A percentile compares a stretch with the other conserved stretches of the same genome.
Evolutionary conservation across 2,797 vertebrate species (phyloP).

Genomic region (Masticophis lateralis): DNA sequence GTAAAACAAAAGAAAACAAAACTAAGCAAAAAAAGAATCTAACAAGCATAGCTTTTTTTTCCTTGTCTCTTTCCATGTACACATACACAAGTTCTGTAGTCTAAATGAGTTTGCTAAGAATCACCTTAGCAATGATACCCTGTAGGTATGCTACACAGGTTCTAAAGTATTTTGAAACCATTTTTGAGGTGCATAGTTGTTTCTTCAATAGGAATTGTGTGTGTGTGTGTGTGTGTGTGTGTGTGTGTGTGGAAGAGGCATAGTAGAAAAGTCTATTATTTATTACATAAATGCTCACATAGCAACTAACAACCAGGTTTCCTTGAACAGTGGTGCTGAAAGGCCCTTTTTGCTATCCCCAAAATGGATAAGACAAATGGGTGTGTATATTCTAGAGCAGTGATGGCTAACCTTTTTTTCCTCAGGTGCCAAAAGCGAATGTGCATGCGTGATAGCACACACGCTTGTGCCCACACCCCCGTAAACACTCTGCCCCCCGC

Average conservation of each 20-base stretch:
- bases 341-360: neutral
- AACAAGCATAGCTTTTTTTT: neutral
- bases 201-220: neutral
- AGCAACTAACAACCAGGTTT: constrained; percentile 10
- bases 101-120: constrained; percentile 40
- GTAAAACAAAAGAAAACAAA: constrained; percentile 14
- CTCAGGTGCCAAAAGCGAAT: no score
- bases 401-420: no score
- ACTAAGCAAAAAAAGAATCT: neutral
- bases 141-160: constrained; percentile 48
- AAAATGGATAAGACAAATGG: neutral
- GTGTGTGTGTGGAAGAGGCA: neutral
- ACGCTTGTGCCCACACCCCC: no score
- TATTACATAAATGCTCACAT: constrained; percentile 33
- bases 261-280: constrained; percentile 30
- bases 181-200: constrained; percentile 51
- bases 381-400: neutral
- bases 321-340: neutral
- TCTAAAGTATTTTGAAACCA: constrained; percentile 56
- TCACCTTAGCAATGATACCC: constrained; percentile 49
- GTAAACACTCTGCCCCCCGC: no score
- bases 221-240: no score
- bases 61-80: neutral
- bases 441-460: no score
- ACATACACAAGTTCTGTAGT: constrained; percentile 25